Conservation (phyloP, 35 echinoderm and acorn worm genomes). For the Holothuria glaberrima region DNA sequence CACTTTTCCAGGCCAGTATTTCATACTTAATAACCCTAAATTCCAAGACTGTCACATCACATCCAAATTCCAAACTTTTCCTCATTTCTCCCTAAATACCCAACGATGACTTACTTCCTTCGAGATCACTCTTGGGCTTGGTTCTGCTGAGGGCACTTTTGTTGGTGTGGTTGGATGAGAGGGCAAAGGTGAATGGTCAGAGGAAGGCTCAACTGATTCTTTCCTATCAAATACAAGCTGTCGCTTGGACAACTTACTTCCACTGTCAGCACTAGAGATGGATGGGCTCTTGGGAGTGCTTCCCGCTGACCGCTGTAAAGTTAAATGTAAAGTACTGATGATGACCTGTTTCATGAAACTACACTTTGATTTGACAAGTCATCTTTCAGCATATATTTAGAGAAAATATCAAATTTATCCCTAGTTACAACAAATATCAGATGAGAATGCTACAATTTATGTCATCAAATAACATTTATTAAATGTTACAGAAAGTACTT, state of each 20-base stretch:
- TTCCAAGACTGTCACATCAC: not conserved
- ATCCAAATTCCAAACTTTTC: not conserved
- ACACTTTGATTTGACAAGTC: no score
- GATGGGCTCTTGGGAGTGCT: slow-evolving; percentile 31
- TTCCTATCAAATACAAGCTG: not conserved
- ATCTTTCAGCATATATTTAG: no score
- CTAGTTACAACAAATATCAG: no score
- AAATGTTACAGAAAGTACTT: no score
- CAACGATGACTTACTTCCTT: slow-evolving; percentile 3
- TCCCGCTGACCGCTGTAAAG: not conserved
- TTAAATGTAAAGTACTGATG: no score
- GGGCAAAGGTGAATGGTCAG: slow-evolving; percentile 1
- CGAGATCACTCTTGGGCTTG: not conserved
- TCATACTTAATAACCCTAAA: no score
- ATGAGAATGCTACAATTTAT: no score
- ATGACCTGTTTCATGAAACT: no score
- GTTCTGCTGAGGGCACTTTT: not conserved
- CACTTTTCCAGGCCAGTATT: slow-evolving; percentile 50
- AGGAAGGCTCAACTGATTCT: slow-evolving; percentile 2
- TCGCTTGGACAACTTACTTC: not conserved
- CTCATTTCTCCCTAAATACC: not conserved
- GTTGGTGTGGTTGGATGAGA: slow-evolving; percentile 23
- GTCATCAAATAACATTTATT: no score
- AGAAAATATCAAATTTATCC: no score
- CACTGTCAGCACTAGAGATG: slow-evolving; percentile 41